A percentile compares a stretch with the other conserved stretches of the same genome.
Evolutionary conservation across 2,113 vertebrate genomes (phyloP).

Genomic region (Papio anubis): DNA sequence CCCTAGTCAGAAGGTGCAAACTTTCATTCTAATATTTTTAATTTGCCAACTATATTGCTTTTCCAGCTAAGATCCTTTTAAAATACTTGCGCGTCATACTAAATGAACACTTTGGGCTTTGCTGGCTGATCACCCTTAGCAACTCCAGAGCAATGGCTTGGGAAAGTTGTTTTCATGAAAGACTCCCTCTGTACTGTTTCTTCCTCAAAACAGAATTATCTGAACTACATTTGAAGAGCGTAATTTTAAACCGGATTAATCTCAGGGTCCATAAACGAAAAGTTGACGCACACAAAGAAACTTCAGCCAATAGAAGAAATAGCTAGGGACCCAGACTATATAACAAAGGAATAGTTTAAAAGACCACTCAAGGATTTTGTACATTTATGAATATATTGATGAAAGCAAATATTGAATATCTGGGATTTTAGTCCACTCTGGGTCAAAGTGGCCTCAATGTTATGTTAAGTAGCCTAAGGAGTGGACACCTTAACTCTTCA

Average conservation of each 20-base stretch:
- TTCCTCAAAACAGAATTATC: background rate
- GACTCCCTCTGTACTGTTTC: background rate
- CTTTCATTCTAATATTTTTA: conserved; percentile 13
- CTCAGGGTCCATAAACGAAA: background rate
- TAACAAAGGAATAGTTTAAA: background rate
- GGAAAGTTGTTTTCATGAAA: background rate
- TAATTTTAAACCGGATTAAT: background rate
- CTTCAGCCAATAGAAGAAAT: background rate
- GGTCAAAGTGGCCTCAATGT: background rate
- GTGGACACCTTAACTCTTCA: background rate
- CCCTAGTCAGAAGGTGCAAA: background rate
- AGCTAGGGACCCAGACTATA: background rate
- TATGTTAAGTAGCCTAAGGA: background rate
- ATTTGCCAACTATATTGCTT: background rate
- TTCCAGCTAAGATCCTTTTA: background rate
- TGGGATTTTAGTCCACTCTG: background rate
- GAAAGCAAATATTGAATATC: background rate
- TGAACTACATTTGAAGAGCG: background rate
- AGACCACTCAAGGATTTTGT: background rate
- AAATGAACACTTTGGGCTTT: background rate
- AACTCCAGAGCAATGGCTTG: background rate
- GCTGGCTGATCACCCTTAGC: background rate
- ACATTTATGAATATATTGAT: conserved; percentile 7
- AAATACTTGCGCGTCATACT: background rate
- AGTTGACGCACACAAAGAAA: background rate